Conservation (phyloP, 1,140 invertebrate genomes). For the Pogonus chalceus region DNA sequence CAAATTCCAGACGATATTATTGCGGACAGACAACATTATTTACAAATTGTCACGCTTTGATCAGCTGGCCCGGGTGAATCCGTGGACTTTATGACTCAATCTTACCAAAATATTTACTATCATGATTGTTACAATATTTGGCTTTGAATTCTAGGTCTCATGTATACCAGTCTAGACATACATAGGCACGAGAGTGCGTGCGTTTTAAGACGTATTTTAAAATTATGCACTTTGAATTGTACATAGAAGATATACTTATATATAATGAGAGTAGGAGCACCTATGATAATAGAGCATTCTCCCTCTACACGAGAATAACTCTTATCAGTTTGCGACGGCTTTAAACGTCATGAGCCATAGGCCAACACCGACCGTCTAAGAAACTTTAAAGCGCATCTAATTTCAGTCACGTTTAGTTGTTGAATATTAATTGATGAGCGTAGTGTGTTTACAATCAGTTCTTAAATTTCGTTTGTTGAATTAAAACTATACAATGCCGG, state of each 20-base stretch:
- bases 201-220: background rate
- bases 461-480: background rate
- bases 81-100: background rate
- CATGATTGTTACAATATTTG: background rate
- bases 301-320: too few species aligned
- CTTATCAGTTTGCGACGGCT: background rate
- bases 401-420: background rate
- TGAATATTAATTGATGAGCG: background rate
- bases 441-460: background rate
- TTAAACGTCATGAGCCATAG: background rate
- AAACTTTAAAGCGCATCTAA: background rate
- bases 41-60: background rate
- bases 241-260: background rate
- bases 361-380: background rate
- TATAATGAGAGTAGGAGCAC: background rate
- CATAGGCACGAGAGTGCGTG: background rate
- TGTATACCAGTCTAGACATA: background rate
- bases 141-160: background rate
- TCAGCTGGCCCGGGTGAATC: background rate
- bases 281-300: background rate
- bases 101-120: background rate
- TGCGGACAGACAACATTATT: background rate
- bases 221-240: background rate
- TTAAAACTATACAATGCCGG: slow-evolving; percentile 43
- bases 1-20: background rate